These are phyloP conservation scores for Sarcophaga subvicina DNA, from an alignment of 2,888 invertebrate species.

Conservation along the genomic window DNA sequence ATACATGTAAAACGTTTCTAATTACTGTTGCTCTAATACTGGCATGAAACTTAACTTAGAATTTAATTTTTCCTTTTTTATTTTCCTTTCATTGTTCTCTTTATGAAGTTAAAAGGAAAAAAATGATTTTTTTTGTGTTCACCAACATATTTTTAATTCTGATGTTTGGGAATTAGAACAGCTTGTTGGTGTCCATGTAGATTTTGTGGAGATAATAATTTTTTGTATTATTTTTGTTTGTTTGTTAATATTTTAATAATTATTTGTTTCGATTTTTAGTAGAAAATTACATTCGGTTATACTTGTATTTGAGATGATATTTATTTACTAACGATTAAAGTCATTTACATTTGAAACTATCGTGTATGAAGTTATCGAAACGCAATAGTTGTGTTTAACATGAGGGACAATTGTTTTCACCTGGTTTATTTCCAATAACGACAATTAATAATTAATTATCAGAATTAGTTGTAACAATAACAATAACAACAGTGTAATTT, in stretches of 20 bases:
- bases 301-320: neutral
- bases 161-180: slow-evolving; percentile 60
- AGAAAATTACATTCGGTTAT: neutral
- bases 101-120: neutral
- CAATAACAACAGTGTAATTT: neutral
- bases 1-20: slow-evolving; percentile 74
- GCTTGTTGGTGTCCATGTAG: slow-evolving; percentile 66
- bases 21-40: slow-evolving; percentile 54
- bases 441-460: slow-evolving; percentile 53
- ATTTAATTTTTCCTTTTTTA: slow-evolving; percentile 31
- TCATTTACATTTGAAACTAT: slow-evolving; percentile 49
- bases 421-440: slow-evolving; percentile 52
- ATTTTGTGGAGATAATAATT: slow-evolving; percentile 51
- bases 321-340: slow-evolving; percentile 16
- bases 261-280: slow-evolving; percentile 26
- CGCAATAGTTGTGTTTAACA: slow-evolving; percentile 64
- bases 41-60: slow-evolving; percentile 5
- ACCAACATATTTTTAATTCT: neutral
- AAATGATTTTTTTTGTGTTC: slow-evolving; percentile 11
- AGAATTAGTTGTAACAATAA: neutral
- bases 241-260: slow-evolving; percentile 51
- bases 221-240: slow-evolving; percentile 10
- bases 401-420: slow-evolving; percentile 57
- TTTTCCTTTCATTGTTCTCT: slow-evolving; percentile 15
- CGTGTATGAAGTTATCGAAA: slow-evolving; percentile 40